Evolutionary conservation across 92 coral and sea anemone species (phyloP).

Genomic region (Isaurus tuberculatus): DNA sequence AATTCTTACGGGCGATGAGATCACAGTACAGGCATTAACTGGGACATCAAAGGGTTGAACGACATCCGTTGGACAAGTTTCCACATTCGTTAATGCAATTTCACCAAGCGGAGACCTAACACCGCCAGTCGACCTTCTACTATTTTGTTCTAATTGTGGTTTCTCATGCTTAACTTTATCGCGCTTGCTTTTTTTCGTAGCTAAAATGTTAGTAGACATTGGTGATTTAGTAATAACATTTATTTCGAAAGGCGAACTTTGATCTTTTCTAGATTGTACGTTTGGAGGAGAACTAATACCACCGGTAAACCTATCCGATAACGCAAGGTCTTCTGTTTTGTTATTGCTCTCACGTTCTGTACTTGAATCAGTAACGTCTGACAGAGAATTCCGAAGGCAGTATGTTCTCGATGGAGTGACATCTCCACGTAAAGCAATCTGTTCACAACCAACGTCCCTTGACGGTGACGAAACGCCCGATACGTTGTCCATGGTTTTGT

Average conservation of each 20-base stretch:
- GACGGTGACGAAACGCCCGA: not conserved
- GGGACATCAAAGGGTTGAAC: not conserved
- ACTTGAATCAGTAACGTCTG: not conserved
- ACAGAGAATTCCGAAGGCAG: not conserved
- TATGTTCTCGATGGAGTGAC: not conserved
- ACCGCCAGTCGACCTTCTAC: not conserved
- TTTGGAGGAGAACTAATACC: not conserved
- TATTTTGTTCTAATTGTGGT: not conserved
- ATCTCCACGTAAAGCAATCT: not conserved
- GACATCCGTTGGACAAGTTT: slow-evolving; percentile 23
- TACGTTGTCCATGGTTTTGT: not conserved
- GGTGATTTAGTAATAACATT: not conserved
- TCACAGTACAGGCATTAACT: not conserved
- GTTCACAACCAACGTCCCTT: not conserved
- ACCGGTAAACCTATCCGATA: not conserved
- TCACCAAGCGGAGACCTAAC: not conserved
- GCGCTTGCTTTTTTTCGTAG: not conserved
- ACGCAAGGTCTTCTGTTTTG: not conserved
- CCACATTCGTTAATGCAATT: not conserved
- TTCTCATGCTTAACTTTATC: not conserved
- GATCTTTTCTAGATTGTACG: not conserved
- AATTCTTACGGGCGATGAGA: slow-evolving; percentile 8
- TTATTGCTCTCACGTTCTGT: not conserved
- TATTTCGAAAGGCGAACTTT: not conserved
- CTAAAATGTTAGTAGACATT: not conserved